A percentile compares a stretch with the other conserved stretches of the same genome.
phyloP scores from a whole-genome alignment of 2,797 vertebrate genomes.

The Galago senegalensis region DNA sequence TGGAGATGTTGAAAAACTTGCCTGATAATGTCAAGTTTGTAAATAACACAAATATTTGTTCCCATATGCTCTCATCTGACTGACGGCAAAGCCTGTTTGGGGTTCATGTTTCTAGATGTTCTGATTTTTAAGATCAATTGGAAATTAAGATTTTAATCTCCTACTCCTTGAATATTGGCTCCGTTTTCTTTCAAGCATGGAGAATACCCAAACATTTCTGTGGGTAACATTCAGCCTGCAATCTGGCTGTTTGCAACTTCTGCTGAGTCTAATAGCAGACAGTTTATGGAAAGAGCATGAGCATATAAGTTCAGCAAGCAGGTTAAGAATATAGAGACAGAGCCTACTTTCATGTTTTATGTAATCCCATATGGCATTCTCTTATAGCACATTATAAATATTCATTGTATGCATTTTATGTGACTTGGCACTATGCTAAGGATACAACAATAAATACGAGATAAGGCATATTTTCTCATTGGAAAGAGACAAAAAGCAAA shows the following conservation, averaged over 20 bases:
- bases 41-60: not conserved
- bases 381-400: constrained; percentile 74
- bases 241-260: constrained; percentile 67
- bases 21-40: not conserved
- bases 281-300: constrained; percentile 67
- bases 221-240: constrained; percentile 17
- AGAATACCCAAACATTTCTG: constrained; percentile 49
- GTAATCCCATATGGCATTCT: constrained; percentile 71
- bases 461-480: not conserved
- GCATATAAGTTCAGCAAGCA: constrained; percentile 55
- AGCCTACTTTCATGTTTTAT: constrained; percentile 67
- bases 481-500: constrained; percentile 34
- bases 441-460: constrained; percentile 62
- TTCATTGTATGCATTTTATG: constrained; percentile 69
- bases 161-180: constrained; percentile 54
- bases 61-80: not conserved
- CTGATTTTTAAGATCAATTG: constrained; percentile 32
- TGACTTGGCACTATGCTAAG: constrained; percentile 50
- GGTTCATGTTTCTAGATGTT: not conserved
- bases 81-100: not conserved
- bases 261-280: constrained; percentile 48
- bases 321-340: constrained; percentile 72
- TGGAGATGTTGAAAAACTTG: not conserved
- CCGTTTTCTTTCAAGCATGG: constrained; percentile 23
- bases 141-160: constrained; percentile 48